phyloP scores from a whole-genome alignment of 2,888 invertebrate genomes.

The Ctenicera cuprea region DNA sequence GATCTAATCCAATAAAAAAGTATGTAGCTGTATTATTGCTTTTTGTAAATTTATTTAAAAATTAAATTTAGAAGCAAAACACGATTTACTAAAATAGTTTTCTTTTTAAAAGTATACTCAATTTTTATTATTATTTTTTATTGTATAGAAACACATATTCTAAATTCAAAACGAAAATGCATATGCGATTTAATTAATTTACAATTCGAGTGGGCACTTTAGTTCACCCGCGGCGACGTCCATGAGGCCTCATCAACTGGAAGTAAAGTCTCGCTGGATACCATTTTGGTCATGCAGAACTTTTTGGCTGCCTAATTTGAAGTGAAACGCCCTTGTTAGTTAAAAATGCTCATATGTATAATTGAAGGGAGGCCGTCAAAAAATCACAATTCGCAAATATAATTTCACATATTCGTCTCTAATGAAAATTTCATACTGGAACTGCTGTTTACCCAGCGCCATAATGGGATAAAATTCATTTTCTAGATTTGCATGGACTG shows the following conservation, averaged over 20 bases:
- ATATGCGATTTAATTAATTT: no score
- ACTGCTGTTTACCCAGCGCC: conserved; percentile 57
- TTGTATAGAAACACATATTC: no score
- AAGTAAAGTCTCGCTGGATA: neutral
- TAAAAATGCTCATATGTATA: conserved; percentile 36
- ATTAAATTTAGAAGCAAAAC: no score
- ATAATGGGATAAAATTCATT: conserved; percentile 65
- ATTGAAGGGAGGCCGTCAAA: conserved; percentile 41
- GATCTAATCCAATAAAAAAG: no score
- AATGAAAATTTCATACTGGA: conserved; percentile 50
- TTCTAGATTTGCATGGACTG: conserved; percentile 65
- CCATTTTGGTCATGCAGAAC: neutral
- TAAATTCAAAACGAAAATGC: no score
- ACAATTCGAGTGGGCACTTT: no score
- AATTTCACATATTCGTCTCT: conserved; percentile 47
- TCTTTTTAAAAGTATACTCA: no score
- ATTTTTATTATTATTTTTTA: no score
- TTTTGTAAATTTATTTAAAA: no score
- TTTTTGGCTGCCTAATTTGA: conserved; percentile 25
- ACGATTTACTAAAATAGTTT: no score
- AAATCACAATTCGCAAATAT: conserved; percentile 47
- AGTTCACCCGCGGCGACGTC: no score
- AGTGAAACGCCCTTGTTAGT: conserved; percentile 22
- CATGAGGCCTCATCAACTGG: neutral
- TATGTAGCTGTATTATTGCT: no score